phyloP scores from a whole-genome alignment of 2,113 vertebrate species.

The Clarias macrocephalus region DNA sequence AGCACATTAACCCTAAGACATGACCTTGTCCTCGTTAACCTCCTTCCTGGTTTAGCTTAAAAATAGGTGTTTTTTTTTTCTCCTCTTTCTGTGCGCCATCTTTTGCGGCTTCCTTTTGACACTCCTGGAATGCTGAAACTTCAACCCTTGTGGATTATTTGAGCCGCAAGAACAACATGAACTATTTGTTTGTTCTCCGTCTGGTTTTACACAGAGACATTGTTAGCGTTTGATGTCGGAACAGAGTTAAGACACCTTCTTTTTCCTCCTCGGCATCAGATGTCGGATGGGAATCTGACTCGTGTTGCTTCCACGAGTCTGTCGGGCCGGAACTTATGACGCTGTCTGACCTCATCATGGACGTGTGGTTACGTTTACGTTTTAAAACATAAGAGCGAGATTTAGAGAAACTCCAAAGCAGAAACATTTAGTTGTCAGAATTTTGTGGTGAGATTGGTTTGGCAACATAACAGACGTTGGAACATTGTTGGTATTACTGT shows the following conservation, averaged over 20 bases:
- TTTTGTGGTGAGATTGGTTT: too few species aligned
- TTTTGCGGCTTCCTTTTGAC: slow-evolving; percentile 53
- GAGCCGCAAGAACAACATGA: slow-evolving; percentile 31
- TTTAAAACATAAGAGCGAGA: not conserved
- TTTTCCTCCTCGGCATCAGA: not conserved
- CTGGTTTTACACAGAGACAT: slow-evolving; percentile 21
- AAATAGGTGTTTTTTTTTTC: slow-evolving; percentile 70
- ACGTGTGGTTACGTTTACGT: not conserved
- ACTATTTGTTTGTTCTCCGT: slow-evolving; percentile 57
- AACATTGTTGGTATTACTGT: too few species aligned
- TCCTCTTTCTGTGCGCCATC: slow-evolving; percentile 56
- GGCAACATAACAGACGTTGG: too few species aligned
- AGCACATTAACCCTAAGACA: slow-evolving; percentile 60
- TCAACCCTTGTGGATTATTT: not conserved
- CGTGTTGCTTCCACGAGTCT: slow-evolving; percentile 6
- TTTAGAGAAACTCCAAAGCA: not conserved
- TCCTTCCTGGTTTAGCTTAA: slow-evolving; percentile 73
- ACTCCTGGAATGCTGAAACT: not conserved
- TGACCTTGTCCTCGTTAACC: slow-evolving; percentile 67
- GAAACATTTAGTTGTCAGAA: too few species aligned
- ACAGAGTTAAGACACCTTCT: not conserved
- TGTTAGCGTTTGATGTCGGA: slow-evolving; percentile 13
- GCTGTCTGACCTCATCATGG: not conserved
- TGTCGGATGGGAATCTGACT: slow-evolving; percentile 9
- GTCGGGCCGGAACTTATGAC: not conserved